These are phyloP conservation scores for Saxidomus purpurata DNA, from an alignment of 1,140 invertebrate genomes.

Conservation along the genomic window DNA sequence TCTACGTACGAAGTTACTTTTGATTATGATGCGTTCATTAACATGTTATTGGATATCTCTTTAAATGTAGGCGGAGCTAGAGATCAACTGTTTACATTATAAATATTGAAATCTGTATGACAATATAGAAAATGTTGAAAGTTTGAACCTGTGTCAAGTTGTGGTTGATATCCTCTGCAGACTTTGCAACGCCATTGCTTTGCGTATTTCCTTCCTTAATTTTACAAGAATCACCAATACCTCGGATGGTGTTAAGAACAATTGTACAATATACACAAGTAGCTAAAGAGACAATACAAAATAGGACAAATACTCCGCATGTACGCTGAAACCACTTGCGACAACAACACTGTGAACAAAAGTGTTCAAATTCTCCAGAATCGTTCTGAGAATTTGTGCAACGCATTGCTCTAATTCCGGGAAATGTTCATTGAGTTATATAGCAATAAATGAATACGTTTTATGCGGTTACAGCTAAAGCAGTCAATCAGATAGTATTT, in stretches of 20 bases:
- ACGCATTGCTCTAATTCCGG: too few species aligned
- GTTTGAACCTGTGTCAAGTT: too few species aligned
- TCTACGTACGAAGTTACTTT: too few species aligned
- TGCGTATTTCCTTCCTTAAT: background rate
- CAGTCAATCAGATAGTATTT: background rate
- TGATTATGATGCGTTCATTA: too few species aligned
- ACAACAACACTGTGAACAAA: background rate
- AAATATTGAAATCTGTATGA: too few species aligned
- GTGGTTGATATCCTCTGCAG: background rate
- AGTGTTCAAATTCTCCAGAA: background rate
- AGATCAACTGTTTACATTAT: too few species aligned
- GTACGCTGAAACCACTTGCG: background rate
- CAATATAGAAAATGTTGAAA: too few species aligned
- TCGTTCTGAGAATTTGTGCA: background rate
- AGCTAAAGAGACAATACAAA: background rate
- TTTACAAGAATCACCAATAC: background rate
- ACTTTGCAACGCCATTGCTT: background rate
- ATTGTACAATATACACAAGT: background rate
- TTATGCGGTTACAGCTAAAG: background rate
- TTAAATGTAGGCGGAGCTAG: too few species aligned
- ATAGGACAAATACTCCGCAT: background rate
- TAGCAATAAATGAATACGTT: too few species aligned
- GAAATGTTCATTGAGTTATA: too few species aligned
- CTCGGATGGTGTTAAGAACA: background rate
- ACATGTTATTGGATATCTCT: too few species aligned